Percentiles rank a stretch among this genome's conserved stretches.
These are phyloP conservation scores for Mus pahari DNA, from an alignment of 2,113 vertebrate species.

Conservation along the genomic window DNA sequence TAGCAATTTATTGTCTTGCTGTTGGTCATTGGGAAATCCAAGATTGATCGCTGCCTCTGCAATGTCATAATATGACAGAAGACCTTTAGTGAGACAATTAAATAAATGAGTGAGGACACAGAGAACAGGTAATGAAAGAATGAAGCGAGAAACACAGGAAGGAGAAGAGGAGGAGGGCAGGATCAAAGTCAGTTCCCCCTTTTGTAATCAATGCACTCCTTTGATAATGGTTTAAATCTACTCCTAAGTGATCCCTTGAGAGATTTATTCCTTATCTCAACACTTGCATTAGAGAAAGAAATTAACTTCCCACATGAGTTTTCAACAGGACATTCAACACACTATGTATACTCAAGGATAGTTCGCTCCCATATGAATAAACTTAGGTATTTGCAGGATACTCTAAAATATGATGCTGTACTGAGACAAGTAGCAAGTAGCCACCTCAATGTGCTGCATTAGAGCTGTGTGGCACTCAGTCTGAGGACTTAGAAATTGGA, in stretches of 20 bases:
- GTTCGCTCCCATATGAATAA: background rate
- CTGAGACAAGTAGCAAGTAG: background rate
- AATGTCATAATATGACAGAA: background rate
- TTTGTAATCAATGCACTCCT: background rate
- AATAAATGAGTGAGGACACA: too few relatives aligned
- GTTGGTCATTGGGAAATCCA: background rate
- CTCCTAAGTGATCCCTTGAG: background rate
- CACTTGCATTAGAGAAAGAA: background rate
- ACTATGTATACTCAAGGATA: background rate
- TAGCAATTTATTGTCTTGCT: background rate
- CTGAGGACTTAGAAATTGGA: background rate
- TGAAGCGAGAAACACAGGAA: background rate
- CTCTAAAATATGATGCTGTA: background rate
- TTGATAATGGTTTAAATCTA: background rate
- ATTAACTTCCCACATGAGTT: background rate
- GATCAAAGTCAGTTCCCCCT: background rate
- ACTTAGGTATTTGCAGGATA: background rate
- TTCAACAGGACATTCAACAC: background rate
- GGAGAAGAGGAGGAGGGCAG: background rate
- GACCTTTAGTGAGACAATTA: background rate
- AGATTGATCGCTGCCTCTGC: background rate
- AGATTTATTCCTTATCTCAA: background rate
- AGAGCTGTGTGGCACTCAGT: background rate
- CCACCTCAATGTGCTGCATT: background rate
- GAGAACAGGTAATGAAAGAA: too few relatives aligned